These are phyloP conservation scores for Isoperla grammatica DNA, from an alignment of 2,888 invertebrate species.

Conservation along the genomic window DNA sequence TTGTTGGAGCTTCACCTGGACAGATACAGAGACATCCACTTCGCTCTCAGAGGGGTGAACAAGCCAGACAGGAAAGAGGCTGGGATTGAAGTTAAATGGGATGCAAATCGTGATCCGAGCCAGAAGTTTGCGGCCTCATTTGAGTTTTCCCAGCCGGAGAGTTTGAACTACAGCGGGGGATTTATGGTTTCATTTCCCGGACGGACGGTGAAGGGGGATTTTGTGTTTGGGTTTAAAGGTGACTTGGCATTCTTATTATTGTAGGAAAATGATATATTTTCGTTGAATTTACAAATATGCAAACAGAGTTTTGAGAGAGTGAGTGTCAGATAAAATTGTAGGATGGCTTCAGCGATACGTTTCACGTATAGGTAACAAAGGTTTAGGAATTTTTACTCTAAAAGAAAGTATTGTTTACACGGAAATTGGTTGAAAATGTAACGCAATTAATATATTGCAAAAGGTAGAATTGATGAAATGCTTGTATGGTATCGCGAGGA, in stretches of 20 bases:
- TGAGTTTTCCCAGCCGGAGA: conserved; percentile 55
- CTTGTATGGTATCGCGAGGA: too few species aligned
- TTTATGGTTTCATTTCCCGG: conserved; percentile 69
- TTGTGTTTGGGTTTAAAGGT: neutral
- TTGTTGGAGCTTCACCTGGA: conserved; percentile 71
- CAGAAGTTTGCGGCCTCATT: conserved; percentile 60
- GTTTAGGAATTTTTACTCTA: too few species aligned
- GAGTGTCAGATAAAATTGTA: too few species aligned
- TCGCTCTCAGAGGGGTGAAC: conserved; percentile 58
- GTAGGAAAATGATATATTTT: conserved; percentile 37
- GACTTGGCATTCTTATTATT: conserved; percentile 32
- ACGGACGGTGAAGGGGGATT: conserved; percentile 59
- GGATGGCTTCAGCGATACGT: too few species aligned
- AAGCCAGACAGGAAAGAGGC: conserved; percentile 57
- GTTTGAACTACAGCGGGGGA: conserved; percentile 58
- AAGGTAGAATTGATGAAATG: too few species aligned
- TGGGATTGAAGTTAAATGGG: conserved; percentile 74
- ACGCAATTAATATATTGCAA: too few species aligned
- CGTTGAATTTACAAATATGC: conserved; percentile 12
- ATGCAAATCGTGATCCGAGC: conserved; percentile 76
- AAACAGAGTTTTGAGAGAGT: neutral
- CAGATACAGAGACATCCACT: conserved; percentile 69
- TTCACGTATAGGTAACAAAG: too few species aligned
- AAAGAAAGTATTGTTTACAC: too few species aligned
- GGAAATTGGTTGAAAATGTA: too few species aligned